These are phyloP conservation scores for Brachionus asplanchnoidis DNA, from an alignment of 1,140 invertebrate genomes.

Conservation along the genomic window DNA sequence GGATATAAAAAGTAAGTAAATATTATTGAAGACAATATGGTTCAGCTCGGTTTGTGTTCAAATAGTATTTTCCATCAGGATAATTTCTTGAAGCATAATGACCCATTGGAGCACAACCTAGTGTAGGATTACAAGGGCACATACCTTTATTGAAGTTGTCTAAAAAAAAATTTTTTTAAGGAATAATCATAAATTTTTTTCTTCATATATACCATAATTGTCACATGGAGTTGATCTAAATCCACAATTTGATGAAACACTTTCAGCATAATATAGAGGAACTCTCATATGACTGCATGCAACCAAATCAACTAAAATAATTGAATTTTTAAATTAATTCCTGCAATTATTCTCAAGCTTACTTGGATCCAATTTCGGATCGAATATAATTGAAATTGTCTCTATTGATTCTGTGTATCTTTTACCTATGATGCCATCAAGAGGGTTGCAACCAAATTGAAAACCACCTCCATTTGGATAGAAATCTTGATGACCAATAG, in stretches of 20 bases:
- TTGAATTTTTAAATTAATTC: not conserved
- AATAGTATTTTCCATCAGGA: not conserved
- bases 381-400: not conserved
- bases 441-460: constrained; percentile 50
- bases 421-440: not conserved
- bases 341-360: not conserved
- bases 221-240: constrained; percentile 20
- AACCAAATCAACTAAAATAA: constrained; percentile 8
- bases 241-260: not conserved
- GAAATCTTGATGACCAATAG: constrained; percentile 62
- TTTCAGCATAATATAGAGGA: constrained; percentile 24
- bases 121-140: not conserved
- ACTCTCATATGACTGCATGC: constrained; percentile 37
- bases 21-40: constrained; percentile 17
- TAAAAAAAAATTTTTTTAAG: not conserved
- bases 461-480: constrained; percentile 56
- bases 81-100: not conserved
- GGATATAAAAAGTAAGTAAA: not conserved
- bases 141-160: not conserved
- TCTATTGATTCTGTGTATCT: not conserved
- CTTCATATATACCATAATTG: not conserved
- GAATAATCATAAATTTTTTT: not conserved
- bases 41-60: not conserved
- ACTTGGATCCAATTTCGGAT: constrained; percentile 32
- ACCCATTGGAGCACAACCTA: constrained; percentile 1